Evolutionary conservation across 1,140 invertebrate species (phyloP).

Genomic region (Leptopilina clavipes): DNA sequence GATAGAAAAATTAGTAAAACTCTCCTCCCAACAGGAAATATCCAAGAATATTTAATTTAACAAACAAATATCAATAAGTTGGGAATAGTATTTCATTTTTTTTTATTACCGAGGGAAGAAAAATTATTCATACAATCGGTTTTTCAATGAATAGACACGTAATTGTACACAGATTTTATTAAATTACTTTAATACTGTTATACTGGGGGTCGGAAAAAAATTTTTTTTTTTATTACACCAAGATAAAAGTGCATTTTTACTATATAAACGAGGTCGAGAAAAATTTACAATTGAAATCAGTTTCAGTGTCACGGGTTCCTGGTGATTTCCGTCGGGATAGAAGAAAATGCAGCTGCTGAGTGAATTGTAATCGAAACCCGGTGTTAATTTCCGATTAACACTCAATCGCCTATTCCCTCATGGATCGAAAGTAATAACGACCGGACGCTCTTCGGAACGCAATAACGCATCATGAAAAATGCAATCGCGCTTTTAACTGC

Average conservation of each 20-base stretch:
- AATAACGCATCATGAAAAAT: constrained; percentile 31
- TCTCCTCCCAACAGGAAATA: no score
- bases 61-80: no score
- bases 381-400: constrained; percentile 28
- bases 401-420: constrained; percentile 12
- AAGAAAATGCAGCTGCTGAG: constrained; percentile 21
- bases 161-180: no score
- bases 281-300: constrained; percentile 24
- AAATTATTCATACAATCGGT: no score
- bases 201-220: no score
- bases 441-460: constrained; percentile 26
- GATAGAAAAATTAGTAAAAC: no score
- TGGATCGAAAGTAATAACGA: constrained; percentile 26
- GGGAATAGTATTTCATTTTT: no score
- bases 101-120: no score
- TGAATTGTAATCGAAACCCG: constrained; percentile 19
- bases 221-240: no score
- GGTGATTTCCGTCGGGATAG: neutral
- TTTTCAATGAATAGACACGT: no score
- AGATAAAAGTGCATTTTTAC: neutral
- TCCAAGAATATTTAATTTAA: no score
- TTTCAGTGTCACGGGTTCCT: neutral
- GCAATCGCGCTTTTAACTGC: constrained; percentile 23
- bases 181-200: no score
- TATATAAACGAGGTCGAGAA: neutral